Evolutionary conservation across 92 coral and sea anemone species (phyloP).

Genomic region (Palythoa caribaeorum): DNA sequence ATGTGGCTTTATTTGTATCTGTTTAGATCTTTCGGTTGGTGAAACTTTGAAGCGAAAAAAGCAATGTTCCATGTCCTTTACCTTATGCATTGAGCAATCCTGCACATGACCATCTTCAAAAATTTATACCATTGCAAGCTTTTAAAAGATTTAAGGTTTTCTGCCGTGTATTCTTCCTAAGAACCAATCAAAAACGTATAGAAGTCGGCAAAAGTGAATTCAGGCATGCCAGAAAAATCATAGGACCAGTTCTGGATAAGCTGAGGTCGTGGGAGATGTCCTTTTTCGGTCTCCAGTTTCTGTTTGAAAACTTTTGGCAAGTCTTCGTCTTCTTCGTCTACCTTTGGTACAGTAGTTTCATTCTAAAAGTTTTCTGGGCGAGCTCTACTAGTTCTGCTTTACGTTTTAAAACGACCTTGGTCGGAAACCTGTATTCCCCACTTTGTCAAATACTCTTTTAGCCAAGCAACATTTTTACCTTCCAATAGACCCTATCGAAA

Average conservation of each 20-base stretch:
- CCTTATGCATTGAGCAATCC: neutral
- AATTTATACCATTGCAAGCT: constrained; percentile 37
- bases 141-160: constrained; percentile 43
- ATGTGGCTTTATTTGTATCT: too few relatives aligned
- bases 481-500: neutral
- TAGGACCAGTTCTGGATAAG: constrained; percentile 31
- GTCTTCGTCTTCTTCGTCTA: constrained; percentile 26
- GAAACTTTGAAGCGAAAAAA: too few relatives aligned
- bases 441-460: constrained; percentile 45
- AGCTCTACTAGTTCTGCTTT: constrained; percentile 50
- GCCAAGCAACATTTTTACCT: constrained; percentile 33
- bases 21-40: too few relatives aligned
- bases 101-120: constrained; percentile 46
- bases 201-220: constrained; percentile 46
- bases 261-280: constrained; percentile 26
- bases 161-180: constrained; percentile 40
- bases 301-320: neutral
- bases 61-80: too few relatives aligned
- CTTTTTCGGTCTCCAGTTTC: constrained; percentile 32
- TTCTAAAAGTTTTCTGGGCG: constrained; percentile 19
- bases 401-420: constrained; percentile 36
- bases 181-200: constrained; percentile 43
- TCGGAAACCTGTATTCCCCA: constrained; percentile 45
- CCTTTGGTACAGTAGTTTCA: constrained; percentile 42
- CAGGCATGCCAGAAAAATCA: constrained; percentile 42